Base-by-base conservation (phyloP, 2,888 invertebrate genomes). In the Drosophila bunnanda region DNA sequence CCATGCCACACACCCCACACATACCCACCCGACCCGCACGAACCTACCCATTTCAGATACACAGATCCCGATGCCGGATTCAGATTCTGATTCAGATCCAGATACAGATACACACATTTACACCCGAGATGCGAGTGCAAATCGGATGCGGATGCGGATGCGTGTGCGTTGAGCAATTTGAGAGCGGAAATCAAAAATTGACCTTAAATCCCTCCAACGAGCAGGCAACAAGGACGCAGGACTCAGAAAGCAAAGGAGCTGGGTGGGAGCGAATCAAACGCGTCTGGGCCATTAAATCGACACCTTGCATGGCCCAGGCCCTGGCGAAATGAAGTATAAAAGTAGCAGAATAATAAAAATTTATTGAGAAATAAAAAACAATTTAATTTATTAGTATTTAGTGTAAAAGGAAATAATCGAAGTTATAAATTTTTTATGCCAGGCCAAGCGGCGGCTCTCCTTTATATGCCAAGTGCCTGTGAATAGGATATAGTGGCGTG, bases 381-480 rank as follows among this genome's bases (percentile, higher is more conserved):
- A 91, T 91, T 91, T 89, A 90, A 91, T 91, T 91, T 91, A 91
- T 91, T 90, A 89, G 88, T 88, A 89, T 91, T 91, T 89, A 91
- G 90, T 89, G 89, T 79, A 80, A 79, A 79, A 78, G 81, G 80
- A 90, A 89, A 82, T 88, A 90, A 88, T 86, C 83, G 89, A 89
- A 86, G 82, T 80, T 78, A 89, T 90, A 90, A 90, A 89, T 89
- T 89, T 81, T 88, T 87, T 87, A 86, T 86, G 78, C 77, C 66
- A 52, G 66, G 61, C 68, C 65, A 62, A 52, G 58, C 34, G 70
- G 55, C 39, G 34, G 48, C 30, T 39, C 39, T 59, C 36, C 52
- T 67, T 30, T 68, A 56, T 62, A 55, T 66, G 70, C 65, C 81
- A 75, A 65, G 79, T 52, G 67, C 54, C 36, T 65, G 38, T 50